Conservation (phyloP, 2,113 vertebrate species). For the Neofelis nebulosa region DNA sequence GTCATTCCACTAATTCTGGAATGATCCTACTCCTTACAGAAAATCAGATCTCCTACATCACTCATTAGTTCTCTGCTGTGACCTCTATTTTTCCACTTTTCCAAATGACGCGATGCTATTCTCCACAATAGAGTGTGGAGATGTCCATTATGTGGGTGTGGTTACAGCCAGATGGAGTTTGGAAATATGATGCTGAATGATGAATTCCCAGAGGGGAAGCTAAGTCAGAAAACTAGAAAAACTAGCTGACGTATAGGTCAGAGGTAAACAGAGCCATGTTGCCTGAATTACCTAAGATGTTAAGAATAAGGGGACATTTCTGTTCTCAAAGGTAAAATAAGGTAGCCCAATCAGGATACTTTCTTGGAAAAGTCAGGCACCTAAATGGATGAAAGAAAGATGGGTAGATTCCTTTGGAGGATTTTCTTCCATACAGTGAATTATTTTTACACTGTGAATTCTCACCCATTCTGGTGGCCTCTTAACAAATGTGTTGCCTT, state of each 20-base stretch:
- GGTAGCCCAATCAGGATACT: neutral
- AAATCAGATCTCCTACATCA: neutral
- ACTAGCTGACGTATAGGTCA: neutral
- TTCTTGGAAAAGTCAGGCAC: neutral
- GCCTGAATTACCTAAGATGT: neutral
- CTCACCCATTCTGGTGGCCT: slow-evolving; percentile 26
- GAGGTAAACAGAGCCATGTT: neutral
- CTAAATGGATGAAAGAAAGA: neutral
- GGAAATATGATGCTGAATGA: neutral
- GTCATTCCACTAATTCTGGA: neutral
- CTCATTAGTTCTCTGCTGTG: neutral
- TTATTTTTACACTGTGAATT: neutral
- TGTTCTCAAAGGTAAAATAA: neutral
- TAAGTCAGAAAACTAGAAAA: neutral
- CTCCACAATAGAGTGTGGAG: neutral
- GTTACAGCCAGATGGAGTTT: neutral
- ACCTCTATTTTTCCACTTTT: neutral
- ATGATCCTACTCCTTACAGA: neutral
- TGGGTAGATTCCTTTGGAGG: neutral
- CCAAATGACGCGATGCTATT: neutral
- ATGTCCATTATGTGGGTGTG: neutral
- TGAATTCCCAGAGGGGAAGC: neutral
- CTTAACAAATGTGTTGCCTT: slow-evolving; percentile 74
- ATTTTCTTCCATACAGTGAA: neutral
- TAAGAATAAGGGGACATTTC: neutral